phyloP scores from a whole-genome alignment of 2,113 vertebrate genomes.

The Neotoma lepida region DNA sequence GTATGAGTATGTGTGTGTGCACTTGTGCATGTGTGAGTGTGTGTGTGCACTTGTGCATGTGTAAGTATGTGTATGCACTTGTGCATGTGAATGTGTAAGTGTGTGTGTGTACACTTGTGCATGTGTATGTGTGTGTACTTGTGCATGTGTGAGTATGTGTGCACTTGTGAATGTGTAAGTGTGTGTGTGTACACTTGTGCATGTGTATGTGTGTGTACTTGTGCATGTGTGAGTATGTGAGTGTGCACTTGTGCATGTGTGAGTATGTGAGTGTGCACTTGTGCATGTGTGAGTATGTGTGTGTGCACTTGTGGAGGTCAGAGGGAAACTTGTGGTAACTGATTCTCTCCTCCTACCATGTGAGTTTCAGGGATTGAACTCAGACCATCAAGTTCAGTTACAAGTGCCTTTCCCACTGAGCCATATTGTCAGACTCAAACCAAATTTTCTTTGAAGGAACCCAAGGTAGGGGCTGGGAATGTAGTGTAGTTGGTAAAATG shows the following conservation, averaged over 20 bases:
- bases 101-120: neutral
- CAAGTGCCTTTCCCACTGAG: neutral
- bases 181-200: neutral
- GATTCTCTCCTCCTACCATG: neutral
- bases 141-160: neutral
- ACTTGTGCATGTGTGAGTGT: neutral
- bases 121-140: neutral
- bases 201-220: neutral
- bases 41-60: neutral
- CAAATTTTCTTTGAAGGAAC: neutral
- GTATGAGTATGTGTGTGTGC: too few relatives aligned
- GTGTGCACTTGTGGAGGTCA: too few relatives aligned
- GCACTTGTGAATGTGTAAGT: neutral
- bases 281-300: neutral
- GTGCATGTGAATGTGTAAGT: neutral
- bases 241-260: neutral
- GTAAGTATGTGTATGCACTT: neutral
- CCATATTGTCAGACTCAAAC: neutral
- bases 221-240: neutral
- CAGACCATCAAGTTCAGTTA: neutral
- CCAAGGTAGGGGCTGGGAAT: neutral
- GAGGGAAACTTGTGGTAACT: too few relatives aligned
- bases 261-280: neutral
- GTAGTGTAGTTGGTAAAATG: neutral
- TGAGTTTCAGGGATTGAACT: too few relatives aligned